Base-by-base conservation (phyloP, 1,140 invertebrate genomes). In the Drosophila erecta region DNA sequence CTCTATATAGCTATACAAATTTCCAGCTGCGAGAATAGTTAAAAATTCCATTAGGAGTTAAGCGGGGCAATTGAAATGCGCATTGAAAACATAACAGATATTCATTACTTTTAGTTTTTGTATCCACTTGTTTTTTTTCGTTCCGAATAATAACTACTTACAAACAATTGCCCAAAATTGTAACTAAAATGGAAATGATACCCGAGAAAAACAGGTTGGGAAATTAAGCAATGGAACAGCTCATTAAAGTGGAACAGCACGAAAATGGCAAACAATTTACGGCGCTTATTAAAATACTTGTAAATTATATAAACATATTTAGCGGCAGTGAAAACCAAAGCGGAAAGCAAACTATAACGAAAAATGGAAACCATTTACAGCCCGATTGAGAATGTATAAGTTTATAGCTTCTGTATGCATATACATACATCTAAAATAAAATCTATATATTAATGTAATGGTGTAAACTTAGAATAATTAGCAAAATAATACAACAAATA, bases 131-230 rank as follows among this genome's bases (percentile, higher is more conserved):
- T n/a, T 65, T 56, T 38, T 64, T 54, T 61, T 24, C 17, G 43
- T 79, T 71, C 33, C 60, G 62, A 70, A 72, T 79, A 76, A 79
- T 64, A 73, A 70, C 50, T 60, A 75, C 71, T 80, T 57, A 79
- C 65, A 55, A 79, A 64, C 64, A 76, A 76, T 79, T 67, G 75
- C 70, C 79, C 76, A 83, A 80, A 83, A 76, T 24, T 89, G 76
- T 89, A 89, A 89, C 84, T 89, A 89, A 77, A 89, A 83, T 81
- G 59, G 53, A 79, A 87, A 76, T 77, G 59, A 79, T 61, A 61
- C 33, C 3, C 37, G 61, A 17, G 49, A 8, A 50, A 70, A 50
- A 43, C 27, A 38, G 38, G 40, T 59, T 17, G 37, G 57, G 54
- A 47, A 69, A 69, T 69, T 22, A 70, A 40, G 46, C 40, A 54